phyloP scores from a whole-genome alignment of 64 coral and sea anemone species.

The Stylophora pistillata region DNA sequence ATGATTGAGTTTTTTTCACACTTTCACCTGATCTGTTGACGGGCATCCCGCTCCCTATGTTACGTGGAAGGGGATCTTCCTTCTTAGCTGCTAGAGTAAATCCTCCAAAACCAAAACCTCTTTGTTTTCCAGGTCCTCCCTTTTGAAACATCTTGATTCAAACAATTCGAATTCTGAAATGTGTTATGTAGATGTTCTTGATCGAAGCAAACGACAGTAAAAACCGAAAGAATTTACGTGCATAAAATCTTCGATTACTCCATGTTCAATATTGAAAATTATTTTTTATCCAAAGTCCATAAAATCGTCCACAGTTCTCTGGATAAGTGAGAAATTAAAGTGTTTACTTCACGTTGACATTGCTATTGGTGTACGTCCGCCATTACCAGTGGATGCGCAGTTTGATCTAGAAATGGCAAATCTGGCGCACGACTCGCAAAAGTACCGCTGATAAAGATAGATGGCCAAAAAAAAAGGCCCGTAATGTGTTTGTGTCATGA shows the following conservation, averaged over 20 bases:
- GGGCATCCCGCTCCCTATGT: background rate
- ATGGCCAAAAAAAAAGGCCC: background rate
- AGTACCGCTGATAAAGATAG: background rate
- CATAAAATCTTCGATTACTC: background rate
- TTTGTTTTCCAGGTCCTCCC: constrained; percentile 58
- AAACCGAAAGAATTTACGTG: background rate
- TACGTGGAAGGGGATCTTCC: constrained; percentile 32
- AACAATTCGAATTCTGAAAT: too few relatives aligned
- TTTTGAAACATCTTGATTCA: constrained; percentile 58
- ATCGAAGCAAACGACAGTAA: background rate
- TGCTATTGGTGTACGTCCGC: background rate
- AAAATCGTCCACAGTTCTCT: background rate
- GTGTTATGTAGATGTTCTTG: too few relatives aligned
- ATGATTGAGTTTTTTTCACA: background rate
- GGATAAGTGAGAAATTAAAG: background rate
- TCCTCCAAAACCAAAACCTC: constrained; percentile 82
- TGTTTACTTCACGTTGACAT: background rate
- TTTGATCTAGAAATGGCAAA: background rate
- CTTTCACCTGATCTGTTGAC: background rate
- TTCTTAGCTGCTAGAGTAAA: constrained; percentile 76
- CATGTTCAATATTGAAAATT: background rate
- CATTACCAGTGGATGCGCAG: constrained; percentile 20
- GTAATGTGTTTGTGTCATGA: too few relatives aligned
- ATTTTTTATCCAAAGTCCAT: background rate
- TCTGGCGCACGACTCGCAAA: background rate